A percentile compares a stretch with the other conserved stretches of the same genome.
phyloP scores from a whole-genome alignment of 2,113 vertebrate genomes.

The Charina bottae region DNA sequence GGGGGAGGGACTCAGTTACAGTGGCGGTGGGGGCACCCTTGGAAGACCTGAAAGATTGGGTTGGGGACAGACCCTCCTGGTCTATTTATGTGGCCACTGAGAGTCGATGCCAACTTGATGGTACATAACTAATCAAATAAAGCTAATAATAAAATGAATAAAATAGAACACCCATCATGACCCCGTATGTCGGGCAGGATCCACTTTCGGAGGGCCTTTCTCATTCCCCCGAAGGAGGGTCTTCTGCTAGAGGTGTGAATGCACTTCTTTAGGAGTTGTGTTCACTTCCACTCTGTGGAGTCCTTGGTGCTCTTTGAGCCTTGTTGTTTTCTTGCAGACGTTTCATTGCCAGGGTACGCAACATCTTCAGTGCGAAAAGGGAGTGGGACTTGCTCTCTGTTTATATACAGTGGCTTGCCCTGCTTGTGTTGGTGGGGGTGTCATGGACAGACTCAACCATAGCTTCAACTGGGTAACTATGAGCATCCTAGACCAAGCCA shows the following conservation, averaged over 20 bases:
- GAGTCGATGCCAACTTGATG: not conserved
- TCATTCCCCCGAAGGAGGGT: not conserved
- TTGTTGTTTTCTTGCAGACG: no score
- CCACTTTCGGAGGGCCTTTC: not conserved
- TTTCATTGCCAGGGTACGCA: no score
- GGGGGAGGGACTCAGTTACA: not conserved
- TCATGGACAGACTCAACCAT: no score
- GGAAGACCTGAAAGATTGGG: not conserved
- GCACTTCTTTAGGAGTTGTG: not conserved
- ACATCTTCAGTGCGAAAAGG: no score
- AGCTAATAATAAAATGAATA: not conserved
- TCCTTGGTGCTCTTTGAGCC: no score
- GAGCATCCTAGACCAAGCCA: no score
- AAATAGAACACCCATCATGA: not conserved
- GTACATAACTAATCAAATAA: not conserved
- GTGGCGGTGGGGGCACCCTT: not conserved
- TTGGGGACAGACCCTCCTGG: not conserved
- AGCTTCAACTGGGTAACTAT: no score
- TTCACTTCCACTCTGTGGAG: not conserved
- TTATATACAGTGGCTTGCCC: no score
- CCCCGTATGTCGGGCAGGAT: no score
- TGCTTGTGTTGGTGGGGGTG: no score
- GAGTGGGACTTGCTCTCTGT: no score
- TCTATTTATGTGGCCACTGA: not conserved
- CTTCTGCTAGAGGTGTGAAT: not conserved